These are phyloP conservation scores for Petrocephalus sullivani DNA, from an alignment of 2,797 vertebrate genomes.

Conservation along the genomic window DNA sequence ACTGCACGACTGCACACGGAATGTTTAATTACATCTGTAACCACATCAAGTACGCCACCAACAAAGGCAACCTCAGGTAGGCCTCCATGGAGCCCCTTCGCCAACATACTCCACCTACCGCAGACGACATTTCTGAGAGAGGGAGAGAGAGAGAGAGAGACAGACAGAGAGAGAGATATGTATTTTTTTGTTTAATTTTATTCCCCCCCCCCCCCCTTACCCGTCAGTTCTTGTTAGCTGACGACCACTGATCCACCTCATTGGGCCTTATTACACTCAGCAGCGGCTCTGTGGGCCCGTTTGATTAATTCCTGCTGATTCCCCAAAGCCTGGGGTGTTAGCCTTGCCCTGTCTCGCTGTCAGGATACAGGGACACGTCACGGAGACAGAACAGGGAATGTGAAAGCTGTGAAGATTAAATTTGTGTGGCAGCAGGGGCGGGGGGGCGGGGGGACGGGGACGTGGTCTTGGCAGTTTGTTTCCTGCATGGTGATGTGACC, in stretches of 20 bases:
- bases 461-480: neutral
- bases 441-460: neutral
- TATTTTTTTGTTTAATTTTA: slow-evolving; percentile 4
- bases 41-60: slow-evolving; percentile 97
- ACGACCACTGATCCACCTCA: neutral
- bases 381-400: neutral
- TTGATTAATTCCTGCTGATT: slow-evolving; percentile 49
- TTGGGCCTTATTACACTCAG: slow-evolving; percentile 51
- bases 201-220: neutral
- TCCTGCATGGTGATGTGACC: neutral
- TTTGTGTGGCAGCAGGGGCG: neutral
- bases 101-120: neutral
- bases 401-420: neutral
- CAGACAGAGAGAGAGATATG: neutral
- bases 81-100: neutral
- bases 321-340: neutral
- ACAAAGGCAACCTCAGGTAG: slow-evolving; percentile 97
- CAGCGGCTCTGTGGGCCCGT: slow-evolving; percentile 51
- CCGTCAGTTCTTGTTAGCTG: slow-evolving; percentile 10
- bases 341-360: neutral
- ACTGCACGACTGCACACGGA: slow-evolving; percentile 92
- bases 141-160: neutral
- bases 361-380: neutral
- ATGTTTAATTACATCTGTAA: slow-evolving; percentile 99
- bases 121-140: neutral